Percentiles rank a stretch among this genome's conserved stretches.
These are phyloP conservation scores for Agrilus biguttatus DNA, from an alignment of 2,888 invertebrate genomes.

Conservation along the genomic window DNA sequence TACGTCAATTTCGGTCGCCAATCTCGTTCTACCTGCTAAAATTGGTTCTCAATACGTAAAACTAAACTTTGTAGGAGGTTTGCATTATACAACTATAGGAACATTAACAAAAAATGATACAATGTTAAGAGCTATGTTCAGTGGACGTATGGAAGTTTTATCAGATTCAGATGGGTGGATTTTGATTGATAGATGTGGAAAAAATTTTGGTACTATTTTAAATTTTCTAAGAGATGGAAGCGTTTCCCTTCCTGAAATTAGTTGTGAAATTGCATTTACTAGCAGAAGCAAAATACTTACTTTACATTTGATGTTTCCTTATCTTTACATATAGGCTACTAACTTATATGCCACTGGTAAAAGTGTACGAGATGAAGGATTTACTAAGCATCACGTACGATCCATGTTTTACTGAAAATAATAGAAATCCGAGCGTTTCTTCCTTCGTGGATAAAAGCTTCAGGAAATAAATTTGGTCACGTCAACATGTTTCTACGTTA, in stretches of 20 bases:
- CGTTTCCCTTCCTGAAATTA: slow-evolving; percentile 81
- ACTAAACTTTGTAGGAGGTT: slow-evolving; percentile 90
- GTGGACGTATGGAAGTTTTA: slow-evolving; percentile 93
- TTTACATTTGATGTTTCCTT: too few species aligned
- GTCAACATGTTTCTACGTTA: too few species aligned
- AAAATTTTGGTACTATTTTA: slow-evolving; percentile 90
- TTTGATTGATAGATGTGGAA: slow-evolving; percentile 92
- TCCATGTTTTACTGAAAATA: too few species aligned
- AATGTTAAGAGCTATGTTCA: slow-evolving; percentile 97
- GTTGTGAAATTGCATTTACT: slow-evolving; percentile 77
- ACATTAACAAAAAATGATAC: slow-evolving; percentile 97
- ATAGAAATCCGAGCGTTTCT: too few species aligned
- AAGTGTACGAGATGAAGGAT: too few species aligned
- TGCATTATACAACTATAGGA: slow-evolving; percentile 94
- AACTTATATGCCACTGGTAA: too few species aligned
- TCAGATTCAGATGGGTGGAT: slow-evolving; percentile 99
- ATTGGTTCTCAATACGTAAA: slow-evolving; percentile 94
- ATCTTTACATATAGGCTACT: too few species aligned
- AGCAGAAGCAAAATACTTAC: slow-evolving; percentile 95
- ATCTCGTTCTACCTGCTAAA: too few species aligned
- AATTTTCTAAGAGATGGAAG: slow-evolving; percentile 92
- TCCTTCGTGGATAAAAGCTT: too few species aligned
- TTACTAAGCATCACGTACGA: too few species aligned
- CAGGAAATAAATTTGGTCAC: too few species aligned
- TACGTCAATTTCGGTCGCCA: too few species aligned